Evolutionary conservation across 2,797 vertebrate species (phyloP).

Genomic region (Yasuhikotakia modesta): DNA sequence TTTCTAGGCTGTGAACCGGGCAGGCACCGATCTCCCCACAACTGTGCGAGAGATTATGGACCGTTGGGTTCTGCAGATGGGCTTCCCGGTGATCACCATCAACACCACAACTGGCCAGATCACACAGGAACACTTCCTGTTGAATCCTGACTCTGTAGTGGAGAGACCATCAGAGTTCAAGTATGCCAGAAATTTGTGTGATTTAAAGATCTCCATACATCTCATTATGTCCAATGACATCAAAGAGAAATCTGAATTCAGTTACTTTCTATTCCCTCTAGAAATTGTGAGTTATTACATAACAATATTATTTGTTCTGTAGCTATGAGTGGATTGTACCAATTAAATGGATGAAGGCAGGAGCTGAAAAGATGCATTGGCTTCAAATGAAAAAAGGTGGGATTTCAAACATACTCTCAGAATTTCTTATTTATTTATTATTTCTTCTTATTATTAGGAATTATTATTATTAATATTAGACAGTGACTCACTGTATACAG

Average conservation of each 20-base stretch:
- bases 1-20: conserved; percentile 66
- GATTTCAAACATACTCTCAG: neutral
- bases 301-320: conserved; percentile 29
- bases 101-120: conserved; percentile 68
- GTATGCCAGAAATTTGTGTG: conserved; percentile 69
- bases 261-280: neutral
- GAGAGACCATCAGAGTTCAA: conserved; percentile 75
- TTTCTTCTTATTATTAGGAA: neutral
- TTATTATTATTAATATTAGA: neutral
- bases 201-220: neutral
- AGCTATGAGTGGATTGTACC: conserved; percentile 89
- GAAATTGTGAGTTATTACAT: neutral
- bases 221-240: neutral
- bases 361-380: neutral
- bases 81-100: conserved; percentile 87
- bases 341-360: conserved; percentile 72
- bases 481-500: neutral
- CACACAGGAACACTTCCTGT: conserved; percentile 85
- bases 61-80: conserved; percentile 95
- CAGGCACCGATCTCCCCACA: accelerated
- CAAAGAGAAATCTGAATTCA: neutral
- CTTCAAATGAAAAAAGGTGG: conserved; percentile 60
- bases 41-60: conserved; percentile 82
- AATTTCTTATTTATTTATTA: neutral
- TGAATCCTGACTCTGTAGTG: conserved; percentile 75